Base-by-base conservation (phyloP, 2,888 invertebrate genomes). In the Galerucella nymphaeae region DNA sequence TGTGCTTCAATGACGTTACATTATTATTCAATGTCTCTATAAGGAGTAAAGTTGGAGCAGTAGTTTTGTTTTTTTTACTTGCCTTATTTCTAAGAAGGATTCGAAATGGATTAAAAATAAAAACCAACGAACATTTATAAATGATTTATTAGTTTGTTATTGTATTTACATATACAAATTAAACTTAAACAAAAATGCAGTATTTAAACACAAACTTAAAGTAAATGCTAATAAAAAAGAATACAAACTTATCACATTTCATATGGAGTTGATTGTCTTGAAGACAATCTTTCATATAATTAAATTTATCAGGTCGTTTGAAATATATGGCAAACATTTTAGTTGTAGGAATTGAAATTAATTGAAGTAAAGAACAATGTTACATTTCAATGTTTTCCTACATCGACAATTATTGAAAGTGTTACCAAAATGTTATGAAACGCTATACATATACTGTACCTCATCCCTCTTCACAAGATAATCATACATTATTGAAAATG, bases 191-290 rank as follows among this genome's bases (percentile, higher is more conserved):
- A 73, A 70, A 58, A 67, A 65, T 67, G 18, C 61, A 50, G 68
- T 23, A 61, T 50, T 67, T 73, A 58, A 70, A 66, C 71, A 72
- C 69, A 68, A 71, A 71, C 73, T 73, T 45, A 73, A 75, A 75
- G 71, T 48, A 62, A 69, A 73, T 57, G 16, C 30, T 67, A 67
- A 72, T 68, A 65, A 63, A 67, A 74, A 78, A 53, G 18, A 53
- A 78, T 72, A 76, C 76, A 80, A 78, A 74, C 78, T 77, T 80
- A 80, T 80, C 80, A 80, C 80, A 79, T 77, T 71, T 72, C 72
- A 75, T 76, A 76, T 69, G 68, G 73, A 77, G 74, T 78, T 74
- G 70, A 45, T 73, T 65, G 66, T 72, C 72, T 66, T 74, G 41
- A 50, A 66, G 72, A 71, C 66, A 64, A 69, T 53, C 45, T 72